Percentiles rank a stretch among this genome's conserved stretches.
phyloP scores from a whole-genome alignment of 2,113 vertebrate species.

The Cyanoliseus patagonus region DNA sequence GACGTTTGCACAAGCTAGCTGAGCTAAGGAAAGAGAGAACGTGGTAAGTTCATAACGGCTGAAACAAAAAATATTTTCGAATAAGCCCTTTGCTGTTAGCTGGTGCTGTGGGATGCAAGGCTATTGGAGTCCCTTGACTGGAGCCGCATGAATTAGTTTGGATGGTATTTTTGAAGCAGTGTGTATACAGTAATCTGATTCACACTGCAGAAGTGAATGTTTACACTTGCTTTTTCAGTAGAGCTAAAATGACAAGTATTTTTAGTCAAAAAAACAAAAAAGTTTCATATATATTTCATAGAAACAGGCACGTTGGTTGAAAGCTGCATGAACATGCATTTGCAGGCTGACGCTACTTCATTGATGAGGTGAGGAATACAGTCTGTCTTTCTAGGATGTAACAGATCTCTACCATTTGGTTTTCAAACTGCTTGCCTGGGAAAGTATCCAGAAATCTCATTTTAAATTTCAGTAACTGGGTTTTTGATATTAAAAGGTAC shows the following conservation, averaged over 20 bases:
- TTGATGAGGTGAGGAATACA: slow-evolving; percentile 43
- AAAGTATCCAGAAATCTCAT: slow-evolving; percentile 25
- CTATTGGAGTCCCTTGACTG: neutral
- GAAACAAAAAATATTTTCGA: neutral
- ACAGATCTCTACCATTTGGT: slow-evolving; percentile 18
- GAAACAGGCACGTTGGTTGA: slow-evolving; percentile 3
- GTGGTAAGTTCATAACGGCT: slow-evolving; percentile 72
- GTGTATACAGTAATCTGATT: slow-evolving; percentile 10
- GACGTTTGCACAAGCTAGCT: slow-evolving; percentile 83
- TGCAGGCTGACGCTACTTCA: slow-evolving; percentile 37
- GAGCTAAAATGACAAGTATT: slow-evolving; percentile 39
- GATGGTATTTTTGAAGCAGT: neutral
- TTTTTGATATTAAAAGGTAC: slow-evolving; percentile 5
- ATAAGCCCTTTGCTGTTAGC: neutral
- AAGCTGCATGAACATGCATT: slow-evolving; percentile 45
- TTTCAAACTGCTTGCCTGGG: slow-evolving; percentile 14
- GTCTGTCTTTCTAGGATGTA: slow-evolving; percentile 21
- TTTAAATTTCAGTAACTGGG: slow-evolving; percentile 18
- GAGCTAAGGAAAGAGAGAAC: slow-evolving; percentile 79
- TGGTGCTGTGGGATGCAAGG: neutral
- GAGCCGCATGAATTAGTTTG: neutral
- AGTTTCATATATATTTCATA: slow-evolving; percentile 48
- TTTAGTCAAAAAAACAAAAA: neutral
- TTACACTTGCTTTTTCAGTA: slow-evolving; percentile 54
- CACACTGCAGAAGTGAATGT: slow-evolving; percentile 44